Percentiles rank a stretch among this genome's conserved stretches.
These are phyloP conservation scores for Venustaconcha ellipsiformis DNA, from an alignment of 1,140 invertebrate species.

Conservation along the genomic window DNA sequence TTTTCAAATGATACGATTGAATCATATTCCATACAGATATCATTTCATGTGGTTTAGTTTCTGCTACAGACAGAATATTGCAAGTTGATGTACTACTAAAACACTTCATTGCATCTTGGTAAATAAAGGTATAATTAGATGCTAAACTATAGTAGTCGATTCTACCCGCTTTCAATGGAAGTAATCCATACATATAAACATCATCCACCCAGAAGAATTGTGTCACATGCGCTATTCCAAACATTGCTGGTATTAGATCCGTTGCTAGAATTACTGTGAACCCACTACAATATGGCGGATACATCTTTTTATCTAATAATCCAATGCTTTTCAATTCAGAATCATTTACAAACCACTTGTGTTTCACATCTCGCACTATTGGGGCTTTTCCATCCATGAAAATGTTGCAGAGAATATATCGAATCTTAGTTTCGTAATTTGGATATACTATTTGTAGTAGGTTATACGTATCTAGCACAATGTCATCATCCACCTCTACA, in stretches of 20 bases:
- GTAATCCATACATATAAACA: constrained; percentile 71
- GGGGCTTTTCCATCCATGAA: constrained; percentile 23
- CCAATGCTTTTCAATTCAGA: constrained; percentile 29
- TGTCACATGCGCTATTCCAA: constrained; percentile 55
- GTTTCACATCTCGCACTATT: constrained; percentile 25
- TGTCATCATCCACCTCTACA: constrained; percentile 67
- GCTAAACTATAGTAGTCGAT: constrained; percentile 12
- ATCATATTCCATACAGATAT: too few species aligned
- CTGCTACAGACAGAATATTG: too few species aligned
- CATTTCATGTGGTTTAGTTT: too few species aligned
- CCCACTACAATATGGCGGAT: constrained; percentile 52
- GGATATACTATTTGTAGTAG: constrained; percentile 18
- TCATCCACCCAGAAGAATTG: constrained; percentile 73
- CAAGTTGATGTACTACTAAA: too few species aligned
- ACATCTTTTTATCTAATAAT: constrained; percentile 34
- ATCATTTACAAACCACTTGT: constrained; percentile 45
- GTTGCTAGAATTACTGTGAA: constrained; percentile 37
- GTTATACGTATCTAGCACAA: constrained; percentile 23
- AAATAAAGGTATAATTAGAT: too few species aligned
- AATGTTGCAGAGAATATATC: constrained; percentile 39
- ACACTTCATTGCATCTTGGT: too few species aligned
- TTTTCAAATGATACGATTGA: too few species aligned
- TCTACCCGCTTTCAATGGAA: constrained; percentile 36
- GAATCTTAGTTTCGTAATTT: constrained; percentile 7
- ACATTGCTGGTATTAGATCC: constrained; percentile 52